Evolutionary conservation across 1,140 invertebrate species (phyloP).

Genomic region (Ceratina australensis): DNA sequence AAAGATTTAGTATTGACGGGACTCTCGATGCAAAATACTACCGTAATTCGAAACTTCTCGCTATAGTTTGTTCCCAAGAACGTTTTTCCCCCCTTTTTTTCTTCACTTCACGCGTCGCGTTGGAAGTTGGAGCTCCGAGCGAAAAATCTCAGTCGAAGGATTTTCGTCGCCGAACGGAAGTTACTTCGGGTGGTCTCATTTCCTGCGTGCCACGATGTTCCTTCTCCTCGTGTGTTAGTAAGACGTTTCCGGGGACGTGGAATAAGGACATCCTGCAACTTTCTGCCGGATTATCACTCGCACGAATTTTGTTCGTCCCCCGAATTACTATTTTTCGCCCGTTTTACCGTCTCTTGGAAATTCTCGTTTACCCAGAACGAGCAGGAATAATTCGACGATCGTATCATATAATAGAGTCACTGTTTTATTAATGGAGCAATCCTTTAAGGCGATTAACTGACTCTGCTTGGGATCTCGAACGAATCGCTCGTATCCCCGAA

Average conservation of each 20-base stretch:
- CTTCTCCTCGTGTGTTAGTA: not conserved
- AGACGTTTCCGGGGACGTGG: constrained; percentile 5
- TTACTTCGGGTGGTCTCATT: constrained; percentile 1
- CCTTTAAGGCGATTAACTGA: too few relatives aligned
- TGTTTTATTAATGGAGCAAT: constrained; percentile 3
- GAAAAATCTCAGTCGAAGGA: constrained; percentile 9
- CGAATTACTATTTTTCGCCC: not conserved
- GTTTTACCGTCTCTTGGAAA: not conserved
- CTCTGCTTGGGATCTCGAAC: too few relatives aligned
- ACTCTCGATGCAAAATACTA: too few relatives aligned
- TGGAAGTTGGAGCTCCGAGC: not conserved
- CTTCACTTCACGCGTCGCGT: too few relatives aligned
- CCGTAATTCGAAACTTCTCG: not conserved
- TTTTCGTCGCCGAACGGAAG: constrained; percentile 15
- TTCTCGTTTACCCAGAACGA: not conserved
- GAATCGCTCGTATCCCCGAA: too few relatives aligned
- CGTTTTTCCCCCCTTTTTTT: not conserved
- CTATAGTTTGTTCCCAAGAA: not conserved
- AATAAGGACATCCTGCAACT: not conserved
- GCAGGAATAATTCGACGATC: too few relatives aligned
- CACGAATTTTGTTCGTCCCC: not conserved
- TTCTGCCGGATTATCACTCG: constrained; percentile 25
- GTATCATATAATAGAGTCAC: too few relatives aligned
- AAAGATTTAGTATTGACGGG: not conserved
- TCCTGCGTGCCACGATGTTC: not conserved